These are phyloP conservation scores for Leptinotarsa lineolata DNA, from an alignment of 1,140 invertebrate genomes.

Conservation along the genomic window DNA sequence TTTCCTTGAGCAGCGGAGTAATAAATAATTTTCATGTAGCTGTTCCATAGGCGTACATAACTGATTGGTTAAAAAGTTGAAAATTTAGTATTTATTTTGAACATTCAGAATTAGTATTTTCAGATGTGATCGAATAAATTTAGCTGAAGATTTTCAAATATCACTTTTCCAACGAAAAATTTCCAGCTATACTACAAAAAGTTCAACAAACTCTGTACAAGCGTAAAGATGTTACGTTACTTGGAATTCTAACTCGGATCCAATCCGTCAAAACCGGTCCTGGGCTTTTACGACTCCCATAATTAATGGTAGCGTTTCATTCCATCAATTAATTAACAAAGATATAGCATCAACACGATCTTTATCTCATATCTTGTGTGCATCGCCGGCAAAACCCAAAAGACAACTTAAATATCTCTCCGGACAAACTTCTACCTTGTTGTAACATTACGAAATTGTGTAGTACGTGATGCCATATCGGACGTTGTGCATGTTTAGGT, in stretches of 20 bases:
- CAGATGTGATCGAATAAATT: too few relatives aligned
- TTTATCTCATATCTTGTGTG: conserved; percentile 23
- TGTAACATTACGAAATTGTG: conserved; percentile 9
- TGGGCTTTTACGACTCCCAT: conserved; percentile 16
- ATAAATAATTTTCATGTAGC: too few relatives aligned
- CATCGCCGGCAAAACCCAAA: conserved; percentile 18
- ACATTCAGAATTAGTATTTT: too few relatives aligned
- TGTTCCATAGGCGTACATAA: too few relatives aligned
- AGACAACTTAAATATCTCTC: conserved; percentile 2
- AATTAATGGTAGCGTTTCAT: conserved; percentile 37
- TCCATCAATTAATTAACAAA: conserved; percentile 37
- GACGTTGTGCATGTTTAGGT: conserved; percentile 1
- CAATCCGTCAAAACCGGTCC: not conserved
- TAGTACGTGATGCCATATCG: conserved; percentile 22
- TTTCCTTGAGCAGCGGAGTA: too few relatives aligned
- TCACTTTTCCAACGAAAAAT: too few relatives aligned
- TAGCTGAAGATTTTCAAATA: too few relatives aligned
- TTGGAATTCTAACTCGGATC: not conserved
- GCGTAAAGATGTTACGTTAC: too few relatives aligned
- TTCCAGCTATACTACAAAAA: too few relatives aligned
- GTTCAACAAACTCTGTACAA: too few relatives aligned
- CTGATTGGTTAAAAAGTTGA: too few relatives aligned
- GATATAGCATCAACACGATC: conserved; percentile 32
- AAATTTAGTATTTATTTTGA: too few relatives aligned
- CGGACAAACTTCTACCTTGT: conserved; percentile 1